Conservation (phyloP, 2,888 invertebrate genomes). For the Trypoxylon attenuatum region DNA sequence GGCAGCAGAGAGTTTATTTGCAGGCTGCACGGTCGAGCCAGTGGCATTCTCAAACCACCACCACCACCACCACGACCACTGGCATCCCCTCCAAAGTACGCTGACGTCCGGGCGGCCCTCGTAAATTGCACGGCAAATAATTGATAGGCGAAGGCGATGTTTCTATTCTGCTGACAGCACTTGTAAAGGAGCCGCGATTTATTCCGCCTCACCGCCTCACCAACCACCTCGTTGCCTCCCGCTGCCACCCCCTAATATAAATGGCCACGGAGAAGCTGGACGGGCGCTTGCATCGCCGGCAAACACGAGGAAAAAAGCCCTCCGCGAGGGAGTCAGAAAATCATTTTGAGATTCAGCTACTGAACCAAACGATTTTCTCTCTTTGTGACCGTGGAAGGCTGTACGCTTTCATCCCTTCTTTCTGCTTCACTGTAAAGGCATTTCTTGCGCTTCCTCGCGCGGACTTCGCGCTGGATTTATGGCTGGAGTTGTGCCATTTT, state of each 20-base stretch:
- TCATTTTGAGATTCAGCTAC: too few species aligned
- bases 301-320: not conserved
- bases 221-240: slow-evolving; percentile 70
- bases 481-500: slow-evolving; percentile 43
- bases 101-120: slow-evolving; percentile 41
- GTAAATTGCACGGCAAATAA: slow-evolving; percentile 72
- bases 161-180: slow-evolving; percentile 73
- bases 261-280: slow-evolving; percentile 57
- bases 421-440: too few species aligned
- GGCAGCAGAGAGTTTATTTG: slow-evolving; percentile 58
- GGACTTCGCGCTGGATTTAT: slow-evolving; percentile 26
- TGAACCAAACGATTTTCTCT: too few species aligned
- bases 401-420: too few species aligned
- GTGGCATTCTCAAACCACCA: slow-evolving; percentile 10
- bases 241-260: slow-evolving; percentile 59
- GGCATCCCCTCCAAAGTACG: slow-evolving; percentile 42
- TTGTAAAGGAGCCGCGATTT: slow-evolving; percentile 71
- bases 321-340: too few species aligned
- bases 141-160: slow-evolving; percentile 73
- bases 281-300: slow-evolving; percentile 4
- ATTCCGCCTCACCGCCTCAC: slow-evolving; percentile 72
- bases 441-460: not conserved
- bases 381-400: too few species aligned
- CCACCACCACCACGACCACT: not conserved
- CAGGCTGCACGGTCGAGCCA: slow-evolving; percentile 40